These are phyloP conservation scores for Steinernema scapterisci DNA, from an alignment of 2,888 invertebrate genomes.

Conservation along the genomic window DNA sequence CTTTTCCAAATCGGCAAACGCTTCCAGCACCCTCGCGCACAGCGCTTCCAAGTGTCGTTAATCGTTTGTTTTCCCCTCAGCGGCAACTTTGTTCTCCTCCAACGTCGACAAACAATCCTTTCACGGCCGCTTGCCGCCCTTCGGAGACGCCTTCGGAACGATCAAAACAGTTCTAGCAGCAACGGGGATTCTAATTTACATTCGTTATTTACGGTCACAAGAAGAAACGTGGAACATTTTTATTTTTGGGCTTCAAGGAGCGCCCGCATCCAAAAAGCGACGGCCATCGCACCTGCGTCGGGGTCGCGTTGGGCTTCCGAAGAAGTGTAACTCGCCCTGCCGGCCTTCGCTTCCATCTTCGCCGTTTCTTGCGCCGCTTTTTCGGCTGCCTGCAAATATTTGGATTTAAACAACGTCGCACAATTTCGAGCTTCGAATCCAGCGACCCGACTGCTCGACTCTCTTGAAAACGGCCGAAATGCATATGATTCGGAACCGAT, in stretches of 20 bases:
- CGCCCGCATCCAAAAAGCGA: slow-evolving; percentile 54
- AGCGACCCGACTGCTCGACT: too few relatives aligned
- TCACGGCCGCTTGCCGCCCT: slow-evolving; percentile 16
- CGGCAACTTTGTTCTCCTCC: slow-evolving; percentile 27
- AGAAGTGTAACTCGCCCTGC: slow-evolving; percentile 60
- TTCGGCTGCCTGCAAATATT: slow-evolving; percentile 45
- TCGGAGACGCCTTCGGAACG: slow-evolving; percentile 17
- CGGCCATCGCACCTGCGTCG: slow-evolving; percentile 60
- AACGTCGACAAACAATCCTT: slow-evolving; percentile 3
- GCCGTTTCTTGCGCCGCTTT: slow-evolving; percentile 51
- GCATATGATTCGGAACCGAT: not conserved
- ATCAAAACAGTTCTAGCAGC: not conserved
- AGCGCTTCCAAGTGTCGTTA: not conserved
- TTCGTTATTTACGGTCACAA: not conserved
- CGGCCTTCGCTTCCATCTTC: slow-evolving; percentile 51
- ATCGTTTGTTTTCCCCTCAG: slow-evolving; percentile 15
- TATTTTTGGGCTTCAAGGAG: slow-evolving; percentile 36
- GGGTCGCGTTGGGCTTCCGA: slow-evolving; percentile 48
- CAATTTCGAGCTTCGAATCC: not conserved
- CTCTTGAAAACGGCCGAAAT: not conserved
- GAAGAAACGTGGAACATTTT: not conserved
- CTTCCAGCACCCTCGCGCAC: too few relatives aligned
- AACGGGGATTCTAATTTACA: not conserved
- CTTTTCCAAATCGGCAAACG: too few relatives aligned
- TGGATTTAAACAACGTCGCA: not conserved